A percentile compares a stretch with the other conserved stretches of the same genome.
Evolutionary conservation across 2,113 vertebrate genomes (phyloP).

Genomic region (Hydrolagus affinis): DNA sequence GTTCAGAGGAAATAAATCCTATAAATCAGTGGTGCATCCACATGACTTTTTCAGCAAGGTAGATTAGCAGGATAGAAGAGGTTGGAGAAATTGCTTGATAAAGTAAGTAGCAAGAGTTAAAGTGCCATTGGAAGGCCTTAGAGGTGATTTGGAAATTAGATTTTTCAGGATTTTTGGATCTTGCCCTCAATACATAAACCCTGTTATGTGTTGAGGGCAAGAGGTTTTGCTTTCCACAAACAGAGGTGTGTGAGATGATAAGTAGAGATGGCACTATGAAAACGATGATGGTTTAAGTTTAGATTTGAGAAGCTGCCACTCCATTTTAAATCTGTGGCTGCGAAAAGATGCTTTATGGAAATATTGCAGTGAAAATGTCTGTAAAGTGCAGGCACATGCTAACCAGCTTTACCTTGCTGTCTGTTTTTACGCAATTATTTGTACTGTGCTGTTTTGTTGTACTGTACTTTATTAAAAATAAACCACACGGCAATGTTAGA

Average conservation of each 20-base stretch:
- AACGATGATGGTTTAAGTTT: background rate
- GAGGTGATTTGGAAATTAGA: background rate
- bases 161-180: background rate
- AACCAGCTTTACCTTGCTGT: background rate
- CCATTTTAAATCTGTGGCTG: background rate
- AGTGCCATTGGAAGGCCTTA: background rate
- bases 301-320: background rate
- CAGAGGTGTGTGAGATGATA: background rate
- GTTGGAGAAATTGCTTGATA: background rate
- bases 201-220: background rate
- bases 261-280: background rate
- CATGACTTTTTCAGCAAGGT: background rate
- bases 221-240: background rate
- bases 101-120: background rate
- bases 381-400: background rate
- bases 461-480: background rate
- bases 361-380: background rate
- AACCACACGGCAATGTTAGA: background rate
- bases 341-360: background rate
- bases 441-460: background rate
- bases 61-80: slow-evolving; percentile 3
- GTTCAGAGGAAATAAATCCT: background rate
- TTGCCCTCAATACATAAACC: too few species aligned
- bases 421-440: background rate
- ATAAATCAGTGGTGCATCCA: background rate